A percentile compares a stretch with the other conserved stretches of the same genome.
Evolutionary conservation across 2,888 invertebrate genomes (phyloP).

Genomic region (Caenorhabditis sp.): DNA sequence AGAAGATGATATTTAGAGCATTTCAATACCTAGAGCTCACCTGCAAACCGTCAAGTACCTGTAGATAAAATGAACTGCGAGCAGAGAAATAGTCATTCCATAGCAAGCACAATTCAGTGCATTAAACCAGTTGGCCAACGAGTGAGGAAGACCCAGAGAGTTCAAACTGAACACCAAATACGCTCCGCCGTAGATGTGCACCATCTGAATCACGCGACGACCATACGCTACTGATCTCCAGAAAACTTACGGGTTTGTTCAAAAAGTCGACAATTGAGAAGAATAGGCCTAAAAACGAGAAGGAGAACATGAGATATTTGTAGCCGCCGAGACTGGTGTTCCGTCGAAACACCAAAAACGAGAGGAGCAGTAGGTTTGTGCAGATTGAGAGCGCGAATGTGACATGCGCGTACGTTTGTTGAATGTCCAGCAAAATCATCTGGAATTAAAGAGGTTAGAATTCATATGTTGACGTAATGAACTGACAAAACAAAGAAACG

Average conservation of each 20-base stretch:
- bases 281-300: slow-evolving; percentile 38
- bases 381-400: slow-evolving; percentile 41
- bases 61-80: slow-evolving; percentile 52
- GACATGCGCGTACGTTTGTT: slow-evolving; percentile 38
- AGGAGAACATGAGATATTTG: slow-evolving; percentile 48
- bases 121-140: slow-evolving; percentile 47
- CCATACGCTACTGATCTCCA: too few relatives aligned
- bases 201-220: slow-evolving; percentile 37
- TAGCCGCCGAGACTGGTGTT: slow-evolving; percentile 41
- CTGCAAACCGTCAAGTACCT: slow-evolving; percentile 47
- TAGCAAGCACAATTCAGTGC: slow-evolving; percentile 53
- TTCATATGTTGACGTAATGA: too few relatives aligned
- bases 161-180: slow-evolving; percentile 45
- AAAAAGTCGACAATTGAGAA: slow-evolving; percentile 44
- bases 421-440: slow-evolving; percentile 46
- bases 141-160: slow-evolving; percentile 36
- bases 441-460: too few relatives aligned
- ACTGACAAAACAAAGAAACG: too few relatives aligned
- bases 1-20: neutral
- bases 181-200: slow-evolving; percentile 42
- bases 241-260: slow-evolving; percentile 42
- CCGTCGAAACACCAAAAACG: slow-evolving; percentile 30
- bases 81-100: slow-evolving; percentile 49
- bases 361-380: slow-evolving; percentile 22
- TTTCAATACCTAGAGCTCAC: neutral